Base-by-base conservation (phyloP, 2,888 invertebrate species). In the Dilophus febrilis region DNA sequence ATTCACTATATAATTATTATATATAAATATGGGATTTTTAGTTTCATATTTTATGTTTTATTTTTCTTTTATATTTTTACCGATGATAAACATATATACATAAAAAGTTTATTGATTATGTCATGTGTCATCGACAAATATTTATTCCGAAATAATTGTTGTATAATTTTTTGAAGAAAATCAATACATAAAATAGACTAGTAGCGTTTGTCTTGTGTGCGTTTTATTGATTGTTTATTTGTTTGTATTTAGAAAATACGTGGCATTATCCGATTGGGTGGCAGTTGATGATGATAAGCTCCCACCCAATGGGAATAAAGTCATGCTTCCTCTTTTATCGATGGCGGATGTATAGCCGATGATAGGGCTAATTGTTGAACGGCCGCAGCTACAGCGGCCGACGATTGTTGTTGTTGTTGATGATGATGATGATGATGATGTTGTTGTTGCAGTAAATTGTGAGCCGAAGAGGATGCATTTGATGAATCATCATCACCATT, bases 291-390 rank as follows among this genome's bases (percentile, higher is more conserved):
- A 55, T n/a, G 22, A 8, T 22, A 22, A 6, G 22, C 22, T 22
- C 77, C 78, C 64, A 77, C 80, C 83, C 83, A 83, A 52, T 80
- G 53, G 47, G 55, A 78, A 70, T 80, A 83, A 74, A 84, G 83
- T 84, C 84, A 85, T 81, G 83, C 80, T 63, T 73, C 74, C 51
- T 78, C 73, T 56, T 78, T 42, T 47, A 37, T 39, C 27, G 30
- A 31, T 22, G 19, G 27, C 19, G 40, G 42, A 18, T 35, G 32
- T 32, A 18, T 3, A 29, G 39, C 39, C 34, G 40, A 19, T 22
- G 22, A 22, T 22, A 22, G 8, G 4, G 22, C 8, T 22, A 22
- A 22, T 22, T 22, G 22, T 19, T 37, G 33, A 3, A 37, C 37
- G 33, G 27, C 35, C n/a, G 37, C 41, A 22, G 37, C 37, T 30